A percentile compares a stretch with the other conserved stretches of the same genome.
These are phyloP conservation scores for Amiota mariae DNA, from an alignment of 2,888 invertebrate species.

Conservation along the genomic window DNA sequence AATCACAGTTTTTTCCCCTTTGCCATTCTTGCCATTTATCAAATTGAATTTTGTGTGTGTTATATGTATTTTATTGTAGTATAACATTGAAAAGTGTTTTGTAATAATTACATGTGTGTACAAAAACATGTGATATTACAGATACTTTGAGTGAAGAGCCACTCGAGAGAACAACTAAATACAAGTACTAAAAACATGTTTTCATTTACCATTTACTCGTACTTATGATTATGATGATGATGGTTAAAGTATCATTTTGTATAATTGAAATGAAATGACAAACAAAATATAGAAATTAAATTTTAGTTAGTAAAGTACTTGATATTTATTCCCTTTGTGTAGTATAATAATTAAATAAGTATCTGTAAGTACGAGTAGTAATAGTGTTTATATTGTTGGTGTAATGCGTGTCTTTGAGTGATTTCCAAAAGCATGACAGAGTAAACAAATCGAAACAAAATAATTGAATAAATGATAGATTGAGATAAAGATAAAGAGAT, in stretches of 20 bases:
- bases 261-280: background rate
- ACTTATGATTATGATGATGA: background rate
- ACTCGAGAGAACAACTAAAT: background rate
- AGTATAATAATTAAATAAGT: slow-evolving; percentile 8
- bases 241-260: background rate
- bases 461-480: background rate
- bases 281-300: slow-evolving; percentile 18
- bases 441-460: slow-evolving; percentile 32
- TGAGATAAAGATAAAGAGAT: background rate
- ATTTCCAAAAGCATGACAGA: slow-evolving; percentile 67
- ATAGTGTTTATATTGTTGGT: slow-evolving; percentile 17
- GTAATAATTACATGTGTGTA: background rate
- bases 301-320: too few species aligned
- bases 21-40: background rate
- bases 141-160: background rate
- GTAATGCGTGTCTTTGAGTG: slow-evolving; percentile 56
- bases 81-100: background rate
- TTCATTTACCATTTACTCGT: background rate
- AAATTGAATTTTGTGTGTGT: background rate
- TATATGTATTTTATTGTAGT: background rate
- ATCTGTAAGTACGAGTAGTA: slow-evolving; percentile 13
- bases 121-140: background rate
- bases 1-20: slow-evolving; percentile 7
- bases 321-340: too few species aligned
- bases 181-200: slow-evolving; percentile 19